These are phyloP conservation scores for Eueremaeus valkanovi DNA, from an alignment of 2,888 invertebrate genomes.

Conservation along the genomic window DNA sequence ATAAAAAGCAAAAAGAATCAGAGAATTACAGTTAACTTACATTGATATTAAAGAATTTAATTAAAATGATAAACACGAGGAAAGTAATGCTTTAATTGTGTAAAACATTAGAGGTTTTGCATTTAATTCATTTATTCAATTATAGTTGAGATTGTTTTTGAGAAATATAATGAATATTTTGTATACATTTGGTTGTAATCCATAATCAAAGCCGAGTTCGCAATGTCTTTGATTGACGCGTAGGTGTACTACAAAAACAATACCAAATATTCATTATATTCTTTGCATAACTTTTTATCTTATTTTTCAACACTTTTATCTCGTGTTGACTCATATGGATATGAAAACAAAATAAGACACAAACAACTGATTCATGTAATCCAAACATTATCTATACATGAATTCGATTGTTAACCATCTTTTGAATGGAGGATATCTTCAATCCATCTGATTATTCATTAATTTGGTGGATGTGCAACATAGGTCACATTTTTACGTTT, in stretches of 20 bases:
- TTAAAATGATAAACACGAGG: neutral
- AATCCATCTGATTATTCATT: no score
- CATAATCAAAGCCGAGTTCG: neutral
- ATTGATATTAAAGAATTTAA: neutral
- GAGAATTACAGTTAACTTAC: no score
- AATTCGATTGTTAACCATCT: no score
- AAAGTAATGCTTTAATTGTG: neutral
- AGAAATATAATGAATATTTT: constrained; percentile 19
- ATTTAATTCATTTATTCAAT: constrained; percentile 4
- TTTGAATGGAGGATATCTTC: no score
- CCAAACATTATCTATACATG: no score
- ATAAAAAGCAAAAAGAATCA: no score
- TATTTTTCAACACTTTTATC: neutral
- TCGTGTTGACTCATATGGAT: neutral
- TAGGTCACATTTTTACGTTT: no score
- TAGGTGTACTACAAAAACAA: constrained; percentile 6
- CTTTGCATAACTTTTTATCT: neutral
- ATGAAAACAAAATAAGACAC: neutral
- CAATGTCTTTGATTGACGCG: neutral
- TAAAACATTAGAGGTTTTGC: neutral
- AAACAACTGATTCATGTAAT: no score
- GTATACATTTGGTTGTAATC: neutral
- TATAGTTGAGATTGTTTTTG: neutral
- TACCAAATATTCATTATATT: neutral
- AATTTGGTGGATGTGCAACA: no score